A percentile compares a stretch with the other conserved stretches of the same genome.
phyloP scores from a whole-genome alignment of 2,888 invertebrate genomes.

The Oligia fasciuncula region DNA sequence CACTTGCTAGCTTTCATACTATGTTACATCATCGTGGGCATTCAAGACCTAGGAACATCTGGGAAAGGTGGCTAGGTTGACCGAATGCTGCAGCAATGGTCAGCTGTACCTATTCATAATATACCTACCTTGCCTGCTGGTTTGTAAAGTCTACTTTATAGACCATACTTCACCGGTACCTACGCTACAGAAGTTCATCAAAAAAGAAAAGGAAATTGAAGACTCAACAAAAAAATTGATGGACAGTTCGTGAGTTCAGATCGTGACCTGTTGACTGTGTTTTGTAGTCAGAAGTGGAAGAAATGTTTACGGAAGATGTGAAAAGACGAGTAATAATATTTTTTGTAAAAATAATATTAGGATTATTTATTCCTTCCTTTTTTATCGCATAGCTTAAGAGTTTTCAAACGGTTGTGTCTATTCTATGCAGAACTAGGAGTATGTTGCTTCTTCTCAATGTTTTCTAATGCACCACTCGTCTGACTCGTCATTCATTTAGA shows the following conservation, averaged over 20 bases:
- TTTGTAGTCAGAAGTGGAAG: not conserved
- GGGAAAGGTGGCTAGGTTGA: not conserved
- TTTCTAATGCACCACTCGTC: constrained; percentile 5
- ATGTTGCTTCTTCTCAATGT: not conserved
- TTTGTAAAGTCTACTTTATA: not conserved
- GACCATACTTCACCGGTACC: not conserved
- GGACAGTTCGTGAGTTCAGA: constrained; percentile 5
- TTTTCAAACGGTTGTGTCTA: no score
- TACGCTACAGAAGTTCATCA: not conserved
- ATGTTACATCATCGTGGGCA: not conserved
- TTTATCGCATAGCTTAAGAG: no score
- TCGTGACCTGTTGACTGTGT: constrained; percentile 21
- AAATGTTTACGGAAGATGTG: not conserved
- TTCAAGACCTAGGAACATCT: not conserved
- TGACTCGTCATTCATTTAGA: constrained; percentile 15
- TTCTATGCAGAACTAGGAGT: not conserved
- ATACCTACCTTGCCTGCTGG: not conserved
- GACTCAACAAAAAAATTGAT: not conserved
- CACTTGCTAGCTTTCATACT: not conserved
- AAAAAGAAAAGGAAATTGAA: constrained; percentile 5
- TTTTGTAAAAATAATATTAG: no score
- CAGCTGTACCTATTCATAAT: not conserved
- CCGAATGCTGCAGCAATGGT: not conserved
- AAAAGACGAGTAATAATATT: not conserved
- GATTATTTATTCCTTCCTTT: no score